These are phyloP conservation scores for Nesoenas mayeri DNA, from an alignment of 2,113 vertebrate genomes.

Conservation along the genomic window DNA sequence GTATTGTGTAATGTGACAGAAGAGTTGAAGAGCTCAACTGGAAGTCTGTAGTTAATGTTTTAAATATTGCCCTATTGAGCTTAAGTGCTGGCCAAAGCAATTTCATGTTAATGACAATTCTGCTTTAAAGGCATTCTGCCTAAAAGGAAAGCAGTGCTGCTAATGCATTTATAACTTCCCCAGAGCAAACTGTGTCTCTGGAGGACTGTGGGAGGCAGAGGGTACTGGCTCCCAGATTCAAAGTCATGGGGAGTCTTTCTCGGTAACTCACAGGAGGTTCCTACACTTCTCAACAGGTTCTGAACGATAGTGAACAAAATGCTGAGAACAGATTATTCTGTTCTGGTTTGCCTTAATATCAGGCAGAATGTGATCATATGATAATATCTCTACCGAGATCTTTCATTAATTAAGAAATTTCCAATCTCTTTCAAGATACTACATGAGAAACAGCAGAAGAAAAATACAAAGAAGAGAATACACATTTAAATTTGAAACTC, in stretches of 20 bases:
- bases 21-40: background rate
- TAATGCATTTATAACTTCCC: background rate
- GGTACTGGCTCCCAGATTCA: background rate
- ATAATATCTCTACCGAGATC: background rate
- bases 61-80: slow-evolving; percentile 25
- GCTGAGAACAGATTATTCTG: background rate
- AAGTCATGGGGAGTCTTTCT: background rate
- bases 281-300: background rate
- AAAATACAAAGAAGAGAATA: background rate
- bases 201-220: background rate
- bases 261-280: background rate
- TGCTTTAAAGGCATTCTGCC: background rate
- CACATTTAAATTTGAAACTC: background rate
- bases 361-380: background rate
- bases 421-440: background rate
- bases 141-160: background rate
- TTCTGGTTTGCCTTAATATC: background rate
- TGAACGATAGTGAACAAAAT: background rate
- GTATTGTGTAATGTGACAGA: slow-evolving; percentile 45
- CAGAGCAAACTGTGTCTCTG: background rate
- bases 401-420: background rate
- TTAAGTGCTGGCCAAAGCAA: background rate
- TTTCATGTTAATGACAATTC: slow-evolving; percentile 20
- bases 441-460: background rate
- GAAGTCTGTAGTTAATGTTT: slow-evolving; percentile 45